These are phyloP conservation scores for Nothocercus julius DNA, from an alignment of 2,113 vertebrate genomes.

Conservation along the genomic window DNA sequence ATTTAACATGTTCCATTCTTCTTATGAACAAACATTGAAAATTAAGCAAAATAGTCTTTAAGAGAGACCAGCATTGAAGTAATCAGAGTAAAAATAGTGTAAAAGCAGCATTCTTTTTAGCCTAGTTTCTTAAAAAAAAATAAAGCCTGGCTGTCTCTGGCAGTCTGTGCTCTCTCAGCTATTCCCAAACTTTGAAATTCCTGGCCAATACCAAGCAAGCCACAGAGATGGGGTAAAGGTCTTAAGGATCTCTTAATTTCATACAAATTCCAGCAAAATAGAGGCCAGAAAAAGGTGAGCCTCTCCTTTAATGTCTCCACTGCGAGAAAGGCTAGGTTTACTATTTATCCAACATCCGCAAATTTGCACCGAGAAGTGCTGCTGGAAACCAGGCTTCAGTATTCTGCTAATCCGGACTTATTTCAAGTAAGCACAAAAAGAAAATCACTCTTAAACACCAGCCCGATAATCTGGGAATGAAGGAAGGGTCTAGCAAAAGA, in stretches of 20 bases:
- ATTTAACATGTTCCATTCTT: background rate
- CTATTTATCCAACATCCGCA: background rate
- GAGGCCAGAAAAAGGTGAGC: background rate
- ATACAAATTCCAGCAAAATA: background rate
- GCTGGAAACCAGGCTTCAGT: background rate
- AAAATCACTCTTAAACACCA: background rate
- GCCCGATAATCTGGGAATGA: background rate
- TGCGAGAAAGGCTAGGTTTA: background rate
- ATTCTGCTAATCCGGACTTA: background rate
- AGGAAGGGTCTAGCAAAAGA: accelerated
- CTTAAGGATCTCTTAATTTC: background rate
- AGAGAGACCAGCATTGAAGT: background rate
- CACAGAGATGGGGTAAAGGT: background rate
- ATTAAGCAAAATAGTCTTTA: background rate
- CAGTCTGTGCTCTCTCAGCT: background rate
- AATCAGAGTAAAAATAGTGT: background rate
- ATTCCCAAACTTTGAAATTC: background rate
- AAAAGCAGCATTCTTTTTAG: background rate
- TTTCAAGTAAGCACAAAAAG: background rate
- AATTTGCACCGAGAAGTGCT: background rate
- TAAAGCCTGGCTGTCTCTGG: background rate
- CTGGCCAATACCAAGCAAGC: background rate
- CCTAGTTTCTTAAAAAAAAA: background rate
- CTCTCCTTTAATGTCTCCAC: accelerated
- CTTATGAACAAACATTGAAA: background rate